These are phyloP conservation scores for Patella ulyssiponensis DNA, from an alignment of 2,888 invertebrate genomes.

Conservation along the genomic window DNA sequence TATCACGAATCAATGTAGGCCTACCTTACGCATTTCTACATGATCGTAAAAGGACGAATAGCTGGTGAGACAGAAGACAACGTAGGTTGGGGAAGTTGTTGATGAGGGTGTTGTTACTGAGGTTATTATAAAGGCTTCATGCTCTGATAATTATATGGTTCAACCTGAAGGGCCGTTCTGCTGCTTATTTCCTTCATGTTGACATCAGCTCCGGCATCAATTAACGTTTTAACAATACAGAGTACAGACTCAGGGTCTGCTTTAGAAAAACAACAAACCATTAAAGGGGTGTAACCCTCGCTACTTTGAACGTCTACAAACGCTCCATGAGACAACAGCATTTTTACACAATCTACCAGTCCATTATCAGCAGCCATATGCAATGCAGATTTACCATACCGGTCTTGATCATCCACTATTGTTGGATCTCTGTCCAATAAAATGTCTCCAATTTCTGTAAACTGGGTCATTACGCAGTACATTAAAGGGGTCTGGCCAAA, in stretches of 20 bases:
- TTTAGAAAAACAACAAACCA: constrained; percentile 40
- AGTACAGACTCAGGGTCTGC: constrained; percentile 31
- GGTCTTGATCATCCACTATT: constrained; percentile 44
- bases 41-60: no score
- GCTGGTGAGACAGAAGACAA: no score
- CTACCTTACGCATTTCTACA: no score
- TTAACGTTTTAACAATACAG: constrained; percentile 39
- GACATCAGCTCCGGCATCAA: constrained; percentile 45
- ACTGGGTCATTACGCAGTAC: constrained; percentile 52
- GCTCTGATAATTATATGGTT: not conserved
- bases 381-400: constrained; percentile 50
- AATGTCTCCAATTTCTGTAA: constrained; percentile 53
- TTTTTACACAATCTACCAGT: constrained; percentile 41
- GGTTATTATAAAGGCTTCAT: no score
- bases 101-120: no score
- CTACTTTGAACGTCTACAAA: constrained; percentile 43
- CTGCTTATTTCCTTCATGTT: constrained; percentile 45
- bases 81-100: no score
- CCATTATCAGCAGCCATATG: constrained; percentile 51
- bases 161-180: constrained; percentile 55
- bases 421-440: constrained; percentile 38
- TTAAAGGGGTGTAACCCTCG: constrained; percentile 51
- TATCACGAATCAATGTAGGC: no score
- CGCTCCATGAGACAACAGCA: constrained; percentile 47
- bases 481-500: constrained; percentile 66